Conservation (phyloP, 2,113 vertebrate species). For the Amblyornis subalaris region DNA sequence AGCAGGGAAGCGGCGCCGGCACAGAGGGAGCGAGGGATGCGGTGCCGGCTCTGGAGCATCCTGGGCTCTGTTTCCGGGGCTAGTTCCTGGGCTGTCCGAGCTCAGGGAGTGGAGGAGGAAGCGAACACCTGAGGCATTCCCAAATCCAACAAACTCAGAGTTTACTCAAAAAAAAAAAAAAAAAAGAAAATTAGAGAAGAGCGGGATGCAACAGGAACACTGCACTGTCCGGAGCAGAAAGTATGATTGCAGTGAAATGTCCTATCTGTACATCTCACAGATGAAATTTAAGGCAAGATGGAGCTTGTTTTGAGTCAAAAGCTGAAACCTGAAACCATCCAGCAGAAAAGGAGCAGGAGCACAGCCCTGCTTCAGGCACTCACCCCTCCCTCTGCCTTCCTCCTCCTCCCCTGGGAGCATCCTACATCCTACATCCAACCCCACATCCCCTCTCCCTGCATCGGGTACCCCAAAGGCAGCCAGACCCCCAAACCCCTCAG, state of each 20-base stretch:
- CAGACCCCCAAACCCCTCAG: no score
- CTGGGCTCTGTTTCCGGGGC: fast-evolving
- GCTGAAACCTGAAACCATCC: background rate
- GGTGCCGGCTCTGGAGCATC: background rate
- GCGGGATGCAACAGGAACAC: background rate
- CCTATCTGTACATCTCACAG: background rate
- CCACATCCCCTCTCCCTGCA: fast-evolving
- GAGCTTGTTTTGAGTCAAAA: background rate
- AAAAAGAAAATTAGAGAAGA: background rate
- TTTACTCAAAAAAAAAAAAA: background rate
- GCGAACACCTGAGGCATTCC: background rate
- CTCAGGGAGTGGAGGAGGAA: background rate
- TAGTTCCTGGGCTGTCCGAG: background rate
- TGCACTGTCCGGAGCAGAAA: background rate
- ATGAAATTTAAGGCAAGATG: background rate
- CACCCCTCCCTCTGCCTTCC: background rate
- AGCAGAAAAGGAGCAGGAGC: background rate
- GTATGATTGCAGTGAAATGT: background rate
- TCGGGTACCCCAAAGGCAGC: fast-evolving
- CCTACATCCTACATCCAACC: background rate
- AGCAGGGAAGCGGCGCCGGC: fast-evolving
- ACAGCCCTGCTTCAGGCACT: background rate
- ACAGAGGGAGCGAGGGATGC: fast-evolving
- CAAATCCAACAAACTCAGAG: background rate
- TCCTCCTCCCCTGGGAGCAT: background rate